Evolutionary conservation across 2,113 vertebrate species (phyloP), one percentile per base, ranked within the genome.

Genomic region (Pholis gunnellus): DNA sequence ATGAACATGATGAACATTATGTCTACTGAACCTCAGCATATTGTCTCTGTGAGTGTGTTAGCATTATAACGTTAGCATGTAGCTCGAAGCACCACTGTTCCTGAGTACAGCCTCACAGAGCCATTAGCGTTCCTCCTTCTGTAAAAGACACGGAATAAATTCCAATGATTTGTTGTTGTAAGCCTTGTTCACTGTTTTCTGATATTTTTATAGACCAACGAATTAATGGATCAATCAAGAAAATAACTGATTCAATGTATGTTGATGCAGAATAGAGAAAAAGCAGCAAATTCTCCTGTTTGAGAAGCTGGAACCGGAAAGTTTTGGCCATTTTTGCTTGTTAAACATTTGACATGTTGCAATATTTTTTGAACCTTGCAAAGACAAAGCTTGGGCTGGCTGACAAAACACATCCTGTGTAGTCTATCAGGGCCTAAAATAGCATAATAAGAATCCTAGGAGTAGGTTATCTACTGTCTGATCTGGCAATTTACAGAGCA

Each of bases 391-490:
- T 48, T 18, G 38, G 27, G 17, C 36, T 72, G 79, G 48, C 38
- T 75, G 50, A 81, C 65, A 69, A 40, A 87, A 84, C 14, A 31
- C 65, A 79, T 46, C n/a, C 68, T 61, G 72, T 68, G 63, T 29
- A 42, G 46, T 50, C 63, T 38, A 71, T 69, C n/a, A 60, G 25
- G 38, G 31, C 38, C 38, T 42, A 46, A 78, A 84, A 84, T 40
- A 70, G 67, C 27, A 72, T 9, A 44, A 22, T 66, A 81, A 73
- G 20, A 69, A 36, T 20, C 0, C 9, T 25, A 69, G 17, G 36
- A 68, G 9, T 11, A 54, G 38, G 59, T 61, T 5, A 17, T 31
- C 31, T 31, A 31, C 31, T 31, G 22, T 65, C 34, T 64, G n/a
- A 65, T 64, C 18, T 36, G 61, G 20, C 70, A 0, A 52, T 75